Conservation (phyloP, 2,797 vertebrate species). For the Setipinna tenuifilis region DNA sequence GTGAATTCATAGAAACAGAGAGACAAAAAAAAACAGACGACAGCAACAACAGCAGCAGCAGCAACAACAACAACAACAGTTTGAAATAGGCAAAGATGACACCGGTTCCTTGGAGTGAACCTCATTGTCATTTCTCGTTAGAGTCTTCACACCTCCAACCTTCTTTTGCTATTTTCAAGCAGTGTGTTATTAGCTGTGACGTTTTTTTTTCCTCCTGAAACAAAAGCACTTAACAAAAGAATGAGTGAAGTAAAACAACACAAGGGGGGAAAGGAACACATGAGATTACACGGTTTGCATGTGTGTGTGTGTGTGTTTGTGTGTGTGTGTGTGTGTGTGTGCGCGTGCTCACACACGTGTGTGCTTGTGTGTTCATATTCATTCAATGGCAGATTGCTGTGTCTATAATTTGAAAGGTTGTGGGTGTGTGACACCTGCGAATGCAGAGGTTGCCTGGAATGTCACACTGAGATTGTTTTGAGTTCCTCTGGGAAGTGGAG, state of each 20-base stretch:
- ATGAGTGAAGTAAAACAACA: not conserved
- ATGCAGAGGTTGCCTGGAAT: slow-evolving; percentile 34
- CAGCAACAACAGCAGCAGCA: not conserved
- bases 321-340: too few relatives aligned
- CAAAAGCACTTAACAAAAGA: not conserved
- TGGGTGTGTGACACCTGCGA: slow-evolving; percentile 37
- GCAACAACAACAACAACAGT: not conserved
- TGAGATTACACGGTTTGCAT: not conserved
- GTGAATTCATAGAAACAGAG: slow-evolving; percentile 1
- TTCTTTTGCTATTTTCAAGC: not conserved
- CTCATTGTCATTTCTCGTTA: not conserved
- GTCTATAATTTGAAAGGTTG: slow-evolving; percentile 47
- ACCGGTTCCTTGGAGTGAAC: not conserved
- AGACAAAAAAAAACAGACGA: too few relatives aligned
- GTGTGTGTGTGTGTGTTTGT: not conserved
- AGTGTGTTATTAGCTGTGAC: not conserved
- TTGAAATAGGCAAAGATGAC: not conserved
- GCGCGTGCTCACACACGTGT: not conserved
- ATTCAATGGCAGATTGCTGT: not conserved
- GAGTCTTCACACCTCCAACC: not conserved
- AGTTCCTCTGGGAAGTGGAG: slow-evolving; percentile 40
- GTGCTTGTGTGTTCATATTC: not conserved
- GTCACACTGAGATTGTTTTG: slow-evolving; percentile 44
- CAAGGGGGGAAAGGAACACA: not conserved
- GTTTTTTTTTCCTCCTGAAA: not conserved